Percentiles rank a stretch among this genome's conserved stretches.
Conservation (phyloP, 2,888 invertebrate genomes). For the Zeuzera pyrina region DNA sequence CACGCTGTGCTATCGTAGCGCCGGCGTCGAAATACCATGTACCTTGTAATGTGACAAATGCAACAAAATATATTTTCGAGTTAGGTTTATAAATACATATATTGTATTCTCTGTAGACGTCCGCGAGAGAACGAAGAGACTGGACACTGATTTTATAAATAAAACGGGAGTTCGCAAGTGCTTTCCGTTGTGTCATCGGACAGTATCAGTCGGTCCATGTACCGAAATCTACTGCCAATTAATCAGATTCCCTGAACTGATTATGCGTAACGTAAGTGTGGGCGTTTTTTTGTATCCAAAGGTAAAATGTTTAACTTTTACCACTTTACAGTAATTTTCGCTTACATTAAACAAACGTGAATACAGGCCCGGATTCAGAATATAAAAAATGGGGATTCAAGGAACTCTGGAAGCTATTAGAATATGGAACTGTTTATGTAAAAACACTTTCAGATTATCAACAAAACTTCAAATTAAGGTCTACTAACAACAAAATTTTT, state of each 20-base stretch:
- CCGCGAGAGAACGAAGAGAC: slow-evolving; percentile 38
- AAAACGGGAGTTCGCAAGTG: slow-evolving; percentile 38
- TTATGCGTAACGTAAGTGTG: slow-evolving; percentile 12
- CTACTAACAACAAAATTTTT: no score
- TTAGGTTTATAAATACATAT: slow-evolving; percentile 17
- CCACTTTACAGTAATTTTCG: no score
- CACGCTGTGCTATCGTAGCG: no score
- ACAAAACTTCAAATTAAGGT: no score
- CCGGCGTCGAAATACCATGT: slow-evolving; percentile 35
- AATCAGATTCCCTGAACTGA: slow-evolving; percentile 14
- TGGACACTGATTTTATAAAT: slow-evolving; percentile 68
- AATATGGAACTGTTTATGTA: no score
- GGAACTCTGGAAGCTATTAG: no score
- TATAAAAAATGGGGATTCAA: no score
- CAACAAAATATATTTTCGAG: slow-evolving; percentile 30
- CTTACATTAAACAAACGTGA: no score
- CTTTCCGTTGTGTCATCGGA: slow-evolving; percentile 52
- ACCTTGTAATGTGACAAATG: slow-evolving; percentile 19
- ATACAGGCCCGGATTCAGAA: no score
- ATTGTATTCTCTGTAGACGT: slow-evolving; percentile 30
- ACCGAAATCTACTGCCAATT: slow-evolving; percentile 6
- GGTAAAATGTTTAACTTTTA: no score
- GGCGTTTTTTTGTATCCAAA: no score
- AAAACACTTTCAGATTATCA: no score
- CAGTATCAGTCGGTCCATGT: slow-evolving; percentile 8